Evolutionary conservation across 1,140 invertebrate species (phyloP).

Genomic region (Drosophila grimshawi): DNA sequence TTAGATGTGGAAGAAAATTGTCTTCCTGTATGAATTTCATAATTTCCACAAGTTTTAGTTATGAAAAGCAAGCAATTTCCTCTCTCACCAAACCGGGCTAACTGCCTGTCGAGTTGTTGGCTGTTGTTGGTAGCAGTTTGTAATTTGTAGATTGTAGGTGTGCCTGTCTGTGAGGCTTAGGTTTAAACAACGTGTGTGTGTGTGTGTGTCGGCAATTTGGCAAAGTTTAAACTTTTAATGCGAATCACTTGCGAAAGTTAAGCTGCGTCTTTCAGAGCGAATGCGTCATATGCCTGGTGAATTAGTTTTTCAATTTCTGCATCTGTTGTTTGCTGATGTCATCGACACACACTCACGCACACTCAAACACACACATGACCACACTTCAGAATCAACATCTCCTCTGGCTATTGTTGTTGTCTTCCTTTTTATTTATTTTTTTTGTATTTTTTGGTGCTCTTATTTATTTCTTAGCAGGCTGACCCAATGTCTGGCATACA

Average conservation of each 20-base stretch:
- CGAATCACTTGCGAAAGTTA: slow-evolving; percentile 64
- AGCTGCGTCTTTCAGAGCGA: slow-evolving; percentile 35
- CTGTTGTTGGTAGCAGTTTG: not conserved
- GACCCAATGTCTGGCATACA: slow-evolving; percentile 62
- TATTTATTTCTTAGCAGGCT: slow-evolving; percentile 68
- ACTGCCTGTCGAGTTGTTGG: not conserved
- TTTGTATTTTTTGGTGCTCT: slow-evolving; percentile 44
- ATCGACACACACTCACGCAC: slow-evolving; percentile 47
- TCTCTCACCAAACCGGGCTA: slow-evolving; percentile 23
- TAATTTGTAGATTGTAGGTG: slow-evolving; percentile 9
- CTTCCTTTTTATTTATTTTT: slow-evolving; percentile 31
- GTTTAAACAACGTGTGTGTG: slow-evolving; percentile 22
- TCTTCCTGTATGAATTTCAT: slow-evolving; percentile 84
- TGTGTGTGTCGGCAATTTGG: slow-evolving; percentile 49
- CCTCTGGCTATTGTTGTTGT: slow-evolving; percentile 1
- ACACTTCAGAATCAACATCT: slow-evolving; percentile 27
- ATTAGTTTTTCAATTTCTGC: slow-evolving; percentile 77
- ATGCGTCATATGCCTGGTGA: slow-evolving; percentile 53
- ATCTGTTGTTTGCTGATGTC: slow-evolving; percentile 79
- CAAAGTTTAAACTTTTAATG: slow-evolving; percentile 75
- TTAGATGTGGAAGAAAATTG: slow-evolving; percentile 83
- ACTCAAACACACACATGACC: slow-evolving; percentile 17
- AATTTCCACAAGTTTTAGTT: slow-evolving; percentile 82
- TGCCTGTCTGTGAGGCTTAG: slow-evolving; percentile 26
- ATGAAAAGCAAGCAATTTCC: slow-evolving; percentile 82